phyloP scores from a whole-genome alignment of 37 sponge, comb jelly and placozoan species.

The Lycopodina hypogea region DNA sequence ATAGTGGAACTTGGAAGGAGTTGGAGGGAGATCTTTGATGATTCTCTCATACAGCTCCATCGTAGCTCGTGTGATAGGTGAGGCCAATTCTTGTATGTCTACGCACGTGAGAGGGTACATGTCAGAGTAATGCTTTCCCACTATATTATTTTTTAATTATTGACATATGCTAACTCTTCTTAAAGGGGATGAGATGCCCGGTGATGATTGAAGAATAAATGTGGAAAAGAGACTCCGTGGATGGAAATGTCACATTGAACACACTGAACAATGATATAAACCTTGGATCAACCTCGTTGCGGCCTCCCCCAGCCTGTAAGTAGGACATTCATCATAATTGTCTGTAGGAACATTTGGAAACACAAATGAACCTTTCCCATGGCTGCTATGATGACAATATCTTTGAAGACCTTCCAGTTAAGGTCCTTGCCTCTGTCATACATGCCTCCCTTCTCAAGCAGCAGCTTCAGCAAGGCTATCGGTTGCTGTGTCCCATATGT shows the following conservation, averaged over 20 bases:
- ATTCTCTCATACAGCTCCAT: slow-evolving; percentile 88
- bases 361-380: slow-evolving; percentile 88
- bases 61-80: slow-evolving; percentile 77
- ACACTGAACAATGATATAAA: slow-evolving; percentile 95
- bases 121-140: background rate
- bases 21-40: slow-evolving; percentile 92
- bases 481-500: slow-evolving; percentile 99
- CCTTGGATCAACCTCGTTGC: slow-evolving; percentile 94
- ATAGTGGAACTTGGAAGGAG: slow-evolving; percentile 99
- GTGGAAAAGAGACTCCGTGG: slow-evolving; percentile 81
- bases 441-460: slow-evolving; percentile 96
- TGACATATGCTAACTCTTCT: slow-evolving; percentile 41
- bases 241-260: slow-evolving; percentile 96
- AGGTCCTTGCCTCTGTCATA: slow-evolving; percentile 98
- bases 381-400: slow-evolving; percentile 90
- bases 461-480: slow-evolving; percentile 92
- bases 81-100: slow-evolving; percentile 73
- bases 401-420: slow-evolving; percentile 93
- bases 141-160: background rate
- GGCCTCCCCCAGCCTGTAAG: slow-evolving; percentile 91
- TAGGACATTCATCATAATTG: background rate
- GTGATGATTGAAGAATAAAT: slow-evolving; percentile 90
- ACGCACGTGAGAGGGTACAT: background rate
- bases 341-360: background rate
- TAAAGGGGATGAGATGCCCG: slow-evolving; percentile 91